phyloP scores from a whole-genome alignment of 2,888 invertebrate genomes.

The Xestia c-nigrum region DNA sequence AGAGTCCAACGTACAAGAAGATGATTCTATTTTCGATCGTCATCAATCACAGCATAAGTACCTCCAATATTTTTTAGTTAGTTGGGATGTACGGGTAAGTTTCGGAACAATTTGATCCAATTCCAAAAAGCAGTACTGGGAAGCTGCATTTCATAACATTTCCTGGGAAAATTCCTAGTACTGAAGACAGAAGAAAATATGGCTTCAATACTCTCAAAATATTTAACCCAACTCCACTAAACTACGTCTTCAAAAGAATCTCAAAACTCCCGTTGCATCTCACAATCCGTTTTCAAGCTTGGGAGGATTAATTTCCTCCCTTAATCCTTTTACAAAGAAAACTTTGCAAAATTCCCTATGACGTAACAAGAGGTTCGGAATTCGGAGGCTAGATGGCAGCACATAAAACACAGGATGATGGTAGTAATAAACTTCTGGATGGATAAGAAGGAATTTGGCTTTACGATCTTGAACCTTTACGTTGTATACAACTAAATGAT shows the following conservation, averaged over 20 bases:
- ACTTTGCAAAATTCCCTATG: conserved; percentile 55
- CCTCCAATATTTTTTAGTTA: neutral
- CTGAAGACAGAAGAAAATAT: neutral
- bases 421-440: conserved; percentile 58
- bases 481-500: conserved; percentile 51
- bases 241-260: conserved; percentile 21
- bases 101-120: neutral
- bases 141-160: neutral
- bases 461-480: conserved; percentile 56
- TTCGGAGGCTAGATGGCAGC: conserved; percentile 57
- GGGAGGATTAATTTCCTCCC: conserved; percentile 54
- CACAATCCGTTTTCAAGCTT: conserved; percentile 58
- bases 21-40: neutral
- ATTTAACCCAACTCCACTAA: neutral
- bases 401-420: conserved; percentile 59
- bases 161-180: neutral
- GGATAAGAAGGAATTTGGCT: conserved; percentile 57
- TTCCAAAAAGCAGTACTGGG: neutral
- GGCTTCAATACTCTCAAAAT: neutral
- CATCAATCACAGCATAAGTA: neutral
- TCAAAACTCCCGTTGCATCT: conserved; percentile 47
- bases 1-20: neutral
- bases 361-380: conserved; percentile 53
- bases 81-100: neutral
- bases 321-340: conserved; percentile 62